These are phyloP conservation scores for Azorinus chamasolen DNA, from an alignment of 2,888 invertebrate genomes.

Conservation along the genomic window DNA sequence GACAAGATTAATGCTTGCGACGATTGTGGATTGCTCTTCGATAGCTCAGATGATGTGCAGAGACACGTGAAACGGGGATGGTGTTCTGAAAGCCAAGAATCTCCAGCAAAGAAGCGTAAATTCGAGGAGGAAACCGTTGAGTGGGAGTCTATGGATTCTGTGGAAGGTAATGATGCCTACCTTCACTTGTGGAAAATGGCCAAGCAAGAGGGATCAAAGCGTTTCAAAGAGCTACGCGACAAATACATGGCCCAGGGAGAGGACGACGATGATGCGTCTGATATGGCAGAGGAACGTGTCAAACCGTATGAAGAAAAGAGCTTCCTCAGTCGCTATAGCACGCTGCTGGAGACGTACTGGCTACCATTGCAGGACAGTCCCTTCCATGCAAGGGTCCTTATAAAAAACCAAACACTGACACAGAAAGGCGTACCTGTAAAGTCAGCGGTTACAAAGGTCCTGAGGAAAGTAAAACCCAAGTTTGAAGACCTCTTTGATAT, in stretches of 20 bases:
- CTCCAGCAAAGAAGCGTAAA: conserved; percentile 2
- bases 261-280: too few species aligned
- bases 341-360: too few species aligned
- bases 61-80: conserved; percentile 14
- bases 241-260: conserved; percentile 26
- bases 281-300: too few species aligned
- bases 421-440: neutral
- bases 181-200: conserved; percentile 19
- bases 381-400: conserved; percentile 10
- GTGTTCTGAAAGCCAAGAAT: neutral
- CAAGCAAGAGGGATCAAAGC: conserved; percentile 4
- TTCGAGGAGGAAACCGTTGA: neutral
- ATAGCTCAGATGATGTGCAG: conserved; percentile 2
- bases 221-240: conserved; percentile 33
- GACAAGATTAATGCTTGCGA: conserved; percentile 9
- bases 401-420: neutral
- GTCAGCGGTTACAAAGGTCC: conserved; percentile 1
- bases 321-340: too few species aligned
- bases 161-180: conserved; percentile 29
- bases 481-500: too few species aligned
- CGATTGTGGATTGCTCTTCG: conserved; percentile 22
- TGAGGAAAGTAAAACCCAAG: conserved; percentile 2
- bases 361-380: conserved; percentile 16
- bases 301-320: too few species aligned
- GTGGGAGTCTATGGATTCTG: conserved; percentile 12